Conservation (phyloP, 1,140 invertebrate species). For the Bombyx mandarina region DNA sequence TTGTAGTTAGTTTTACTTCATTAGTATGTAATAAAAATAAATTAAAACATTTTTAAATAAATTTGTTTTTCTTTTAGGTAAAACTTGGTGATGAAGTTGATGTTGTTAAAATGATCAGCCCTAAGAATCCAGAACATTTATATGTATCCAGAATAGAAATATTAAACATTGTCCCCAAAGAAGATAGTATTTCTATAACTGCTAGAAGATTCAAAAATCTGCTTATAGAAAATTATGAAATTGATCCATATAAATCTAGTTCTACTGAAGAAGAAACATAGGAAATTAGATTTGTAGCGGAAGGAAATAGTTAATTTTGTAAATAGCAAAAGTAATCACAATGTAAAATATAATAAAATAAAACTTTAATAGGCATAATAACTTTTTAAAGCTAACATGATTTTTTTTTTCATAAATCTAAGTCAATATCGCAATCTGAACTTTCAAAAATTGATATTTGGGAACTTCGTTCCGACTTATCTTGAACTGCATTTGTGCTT, state of each 20-base stretch:
- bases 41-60: too few species aligned
- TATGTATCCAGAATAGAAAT: slow-evolving; percentile 75
- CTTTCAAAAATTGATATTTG: slow-evolving; percentile 68
- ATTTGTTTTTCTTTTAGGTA: slow-evolving; percentile 39
- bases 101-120: slow-evolving; percentile 72
- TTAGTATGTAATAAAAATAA: too few species aligned
- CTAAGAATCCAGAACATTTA: slow-evolving; percentile 74
- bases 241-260: slow-evolving; percentile 44
- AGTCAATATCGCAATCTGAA: slow-evolving; percentile 63
- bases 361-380: not conserved
- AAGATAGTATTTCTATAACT: slow-evolving; percentile 67
- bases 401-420: slow-evolving; percentile 11
- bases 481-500: slow-evolving; percentile 4
- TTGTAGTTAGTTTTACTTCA: too few species aligned
- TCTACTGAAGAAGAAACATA: slow-evolving; percentile 24
- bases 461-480: slow-evolving; percentile 26
- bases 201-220: slow-evolving; percentile 73
- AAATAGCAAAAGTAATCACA: slow-evolving; percentile 11
- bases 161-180: slow-evolving; percentile 53
- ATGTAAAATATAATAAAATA: slow-evolving; percentile 6
- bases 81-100: slow-evolving; percentile 77
- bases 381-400: not conserved
- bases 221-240: slow-evolving; percentile 75
- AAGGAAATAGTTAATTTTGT: slow-evolving; percentile 8
- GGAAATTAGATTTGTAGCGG: not conserved